These are phyloP conservation scores for Stigmatopora argus DNA, from an alignment of 2,113 vertebrate species.

Conservation along the genomic window DNA sequence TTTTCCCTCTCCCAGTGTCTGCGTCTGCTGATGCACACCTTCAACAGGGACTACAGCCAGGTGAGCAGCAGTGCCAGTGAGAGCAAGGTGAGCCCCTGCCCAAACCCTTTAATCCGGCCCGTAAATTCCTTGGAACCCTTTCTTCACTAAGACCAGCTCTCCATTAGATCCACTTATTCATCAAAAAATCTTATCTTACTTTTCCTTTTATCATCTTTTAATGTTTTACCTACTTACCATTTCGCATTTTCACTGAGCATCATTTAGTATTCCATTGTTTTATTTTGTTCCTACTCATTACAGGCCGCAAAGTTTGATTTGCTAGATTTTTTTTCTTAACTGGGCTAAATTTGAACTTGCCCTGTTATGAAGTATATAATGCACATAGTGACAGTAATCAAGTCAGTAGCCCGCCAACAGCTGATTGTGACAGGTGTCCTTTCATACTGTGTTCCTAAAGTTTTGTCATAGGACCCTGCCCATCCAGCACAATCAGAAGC, in stretches of 20 bases:
- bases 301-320: no score
- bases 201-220: background rate
- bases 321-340: no score
- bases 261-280: background rate
- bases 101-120: constrained; percentile 51
- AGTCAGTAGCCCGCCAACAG: no score
- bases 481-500: no score
- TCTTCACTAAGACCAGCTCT: constrained; percentile 21
- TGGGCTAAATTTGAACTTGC: no score
- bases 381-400: no score
- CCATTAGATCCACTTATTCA: constrained; percentile 14
- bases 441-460: no score
- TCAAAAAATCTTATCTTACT: background rate
- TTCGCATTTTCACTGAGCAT: background rate
- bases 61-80: constrained; percentile 97
- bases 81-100: constrained; percentile 87
- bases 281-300: no score
- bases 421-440: no score
- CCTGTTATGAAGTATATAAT: no score
- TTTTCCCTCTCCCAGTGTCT: constrained; percentile 76
- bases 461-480: no score
- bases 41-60: constrained; percentile 96
- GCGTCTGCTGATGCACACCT: constrained; percentile 94
- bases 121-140: constrained; percentile 25
- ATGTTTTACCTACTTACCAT: background rate